Evolutionary conservation across 2,113 vertebrate genomes (phyloP).

Genomic region (Casuarius casuarius): DNA sequence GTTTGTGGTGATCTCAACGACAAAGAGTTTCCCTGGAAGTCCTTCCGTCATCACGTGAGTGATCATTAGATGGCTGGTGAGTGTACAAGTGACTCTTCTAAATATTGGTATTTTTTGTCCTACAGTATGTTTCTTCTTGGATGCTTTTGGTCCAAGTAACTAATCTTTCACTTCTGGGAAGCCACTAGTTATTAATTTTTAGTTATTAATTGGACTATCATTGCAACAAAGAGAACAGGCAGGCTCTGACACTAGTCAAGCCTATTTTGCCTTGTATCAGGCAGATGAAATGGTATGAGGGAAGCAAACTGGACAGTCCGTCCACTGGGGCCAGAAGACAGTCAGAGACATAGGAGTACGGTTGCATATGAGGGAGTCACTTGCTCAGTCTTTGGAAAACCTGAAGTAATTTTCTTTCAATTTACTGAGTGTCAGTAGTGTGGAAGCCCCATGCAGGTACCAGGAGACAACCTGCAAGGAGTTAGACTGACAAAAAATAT

Average conservation of each 20-base stretch:
- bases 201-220: not conserved
- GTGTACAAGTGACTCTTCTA: rapidly evolving
- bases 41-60: not conserved
- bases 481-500: not conserved
- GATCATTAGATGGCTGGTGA: too few relatives aligned
- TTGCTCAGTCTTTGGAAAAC: not conserved
- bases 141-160: not conserved
- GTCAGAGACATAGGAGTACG: not conserved
- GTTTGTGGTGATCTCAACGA: not conserved
- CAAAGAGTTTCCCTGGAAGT: not conserved
- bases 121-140: not conserved
- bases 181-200: not conserved
- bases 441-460: not conserved
- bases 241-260: not conserved
- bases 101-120: rapidly evolving
- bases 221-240: not conserved
- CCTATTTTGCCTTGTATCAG: not conserved
- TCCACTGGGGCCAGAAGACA: not conserved
- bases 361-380: not conserved
- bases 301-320: not conserved
- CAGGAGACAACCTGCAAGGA: not conserved
- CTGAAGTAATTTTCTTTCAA: not conserved
- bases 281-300: not conserved
- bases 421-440: not conserved
- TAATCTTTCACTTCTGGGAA: not conserved